Evolutionary conservation across 2,797 vertebrate genomes (phyloP).

Genomic region (Cyclura pinguis): DNA sequence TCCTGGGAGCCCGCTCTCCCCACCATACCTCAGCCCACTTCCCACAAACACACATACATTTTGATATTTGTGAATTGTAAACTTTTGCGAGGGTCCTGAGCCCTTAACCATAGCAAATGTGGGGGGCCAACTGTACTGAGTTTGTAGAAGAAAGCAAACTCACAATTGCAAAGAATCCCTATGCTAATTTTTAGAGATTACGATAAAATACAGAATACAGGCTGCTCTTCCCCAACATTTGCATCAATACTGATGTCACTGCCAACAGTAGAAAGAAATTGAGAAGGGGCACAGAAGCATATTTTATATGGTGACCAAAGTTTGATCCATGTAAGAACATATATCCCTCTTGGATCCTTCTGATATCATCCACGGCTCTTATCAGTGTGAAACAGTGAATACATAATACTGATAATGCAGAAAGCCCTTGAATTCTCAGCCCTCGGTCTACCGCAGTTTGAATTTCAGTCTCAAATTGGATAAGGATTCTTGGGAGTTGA

Average conservation of each 20-base stretch:
- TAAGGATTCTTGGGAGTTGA: too few species aligned
- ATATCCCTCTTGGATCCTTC: not conserved
- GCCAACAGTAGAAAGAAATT: not conserved
- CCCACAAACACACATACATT: too few species aligned
- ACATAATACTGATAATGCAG: not conserved
- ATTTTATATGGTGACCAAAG: not conserved
- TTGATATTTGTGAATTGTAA: too few species aligned
- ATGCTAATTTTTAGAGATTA: not conserved
- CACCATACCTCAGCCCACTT: too few species aligned
- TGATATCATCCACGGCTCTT: not conserved
- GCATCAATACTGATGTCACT: not conserved
- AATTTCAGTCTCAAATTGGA: too few species aligned
- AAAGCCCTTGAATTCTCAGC: not conserved
- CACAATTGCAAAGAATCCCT: not conserved
- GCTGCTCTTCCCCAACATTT: not conserved
- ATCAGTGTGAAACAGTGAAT: not conserved
- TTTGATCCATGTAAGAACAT: too few species aligned
- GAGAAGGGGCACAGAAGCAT: not conserved
- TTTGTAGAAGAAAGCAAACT: not conserved
- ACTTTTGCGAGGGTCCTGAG: too few species aligned
- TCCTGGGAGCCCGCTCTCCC: too few species aligned
- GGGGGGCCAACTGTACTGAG: not conserved
- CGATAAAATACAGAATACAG: conserved; percentile 37
- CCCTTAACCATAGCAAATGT: too few species aligned
- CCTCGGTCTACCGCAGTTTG: not conserved